Conservation (phyloP, 2,113 vertebrate species). For the Ramphastos sulfuratus region DNA sequence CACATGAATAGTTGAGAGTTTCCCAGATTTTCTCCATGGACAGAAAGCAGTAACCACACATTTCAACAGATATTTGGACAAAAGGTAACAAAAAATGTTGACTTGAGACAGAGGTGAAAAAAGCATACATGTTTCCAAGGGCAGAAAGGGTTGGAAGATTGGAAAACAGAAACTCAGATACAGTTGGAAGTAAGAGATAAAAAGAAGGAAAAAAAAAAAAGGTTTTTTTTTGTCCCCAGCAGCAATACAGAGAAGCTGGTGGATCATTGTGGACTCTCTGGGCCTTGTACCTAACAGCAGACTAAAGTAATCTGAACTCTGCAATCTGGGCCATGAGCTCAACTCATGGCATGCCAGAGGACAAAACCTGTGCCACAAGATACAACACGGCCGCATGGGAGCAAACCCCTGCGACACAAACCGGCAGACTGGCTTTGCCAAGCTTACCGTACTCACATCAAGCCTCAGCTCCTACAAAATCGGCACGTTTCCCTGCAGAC, state of each 20-base stretch:
- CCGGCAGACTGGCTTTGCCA: fast-evolving
- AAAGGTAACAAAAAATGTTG: neutral
- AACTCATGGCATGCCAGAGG: fast-evolving
- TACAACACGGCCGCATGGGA: too few relatives aligned
- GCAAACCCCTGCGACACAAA: fast-evolving
- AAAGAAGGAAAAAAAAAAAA: too few relatives aligned
- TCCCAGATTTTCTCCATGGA: neutral
- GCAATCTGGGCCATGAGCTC: fast-evolving
- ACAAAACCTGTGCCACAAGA: too few relatives aligned
- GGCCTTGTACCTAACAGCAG: neutral
- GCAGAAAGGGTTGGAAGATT: neutral
- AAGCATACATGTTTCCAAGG: fast-evolving
- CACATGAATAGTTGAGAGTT: too few relatives aligned
- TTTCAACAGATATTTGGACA: neutral
- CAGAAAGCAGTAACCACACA: neutral
- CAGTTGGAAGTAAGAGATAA: neutral
- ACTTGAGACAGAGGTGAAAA: neutral
- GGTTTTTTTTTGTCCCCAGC: neutral
- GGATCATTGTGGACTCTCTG: neutral
- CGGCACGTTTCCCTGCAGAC: too few relatives aligned
- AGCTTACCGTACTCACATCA: fast-evolving
- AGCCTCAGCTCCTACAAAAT: neutral
- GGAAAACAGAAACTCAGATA: neutral
- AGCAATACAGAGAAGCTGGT: fast-evolving
- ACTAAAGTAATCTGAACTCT: fast-evolving